Evolutionary conservation across 2,113 vertebrate species (phyloP).

Genomic region (Osmerus eperlanus): DNA sequence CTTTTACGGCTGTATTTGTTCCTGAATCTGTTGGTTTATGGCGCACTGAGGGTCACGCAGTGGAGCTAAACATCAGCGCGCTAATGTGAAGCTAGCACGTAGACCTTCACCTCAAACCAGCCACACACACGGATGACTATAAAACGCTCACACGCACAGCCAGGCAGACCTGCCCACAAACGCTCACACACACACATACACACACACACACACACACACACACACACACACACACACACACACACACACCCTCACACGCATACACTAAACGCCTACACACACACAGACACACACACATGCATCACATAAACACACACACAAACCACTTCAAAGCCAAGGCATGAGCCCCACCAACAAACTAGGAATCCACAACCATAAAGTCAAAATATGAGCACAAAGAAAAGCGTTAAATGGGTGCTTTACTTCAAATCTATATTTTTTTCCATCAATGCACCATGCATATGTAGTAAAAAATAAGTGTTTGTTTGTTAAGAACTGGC

Average conservation of each 20-base stretch:
- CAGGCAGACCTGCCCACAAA: constrained; percentile 16
- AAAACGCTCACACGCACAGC: constrained; percentile 7
- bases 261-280: too few species aligned
- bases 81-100: constrained; percentile 20
- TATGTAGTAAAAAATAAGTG: too few species aligned
- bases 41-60: constrained; percentile 37
- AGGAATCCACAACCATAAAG: neutral
- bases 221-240: constrained; percentile 3
- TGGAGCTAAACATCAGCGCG: constrained; percentile 40
- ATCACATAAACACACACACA: neutral
- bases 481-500: too few species aligned
- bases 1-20: constrained; percentile 58
- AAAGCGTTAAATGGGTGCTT: too few species aligned
- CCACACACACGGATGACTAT: constrained; percentile 3
- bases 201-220: constrained; percentile 4
- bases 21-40: constrained; percentile 49
- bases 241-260: neutral
- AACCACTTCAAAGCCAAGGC: neutral
- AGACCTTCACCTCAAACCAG: constrained; percentile 15
- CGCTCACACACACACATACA: constrained; percentile 2
- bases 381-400: neutral
- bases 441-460: too few species aligned
- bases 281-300: neutral
- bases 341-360: neutral
- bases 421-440: too few species aligned